phyloP scores from a whole-genome alignment of 2,888 invertebrate species.

The Leucophenga montana region DNA sequence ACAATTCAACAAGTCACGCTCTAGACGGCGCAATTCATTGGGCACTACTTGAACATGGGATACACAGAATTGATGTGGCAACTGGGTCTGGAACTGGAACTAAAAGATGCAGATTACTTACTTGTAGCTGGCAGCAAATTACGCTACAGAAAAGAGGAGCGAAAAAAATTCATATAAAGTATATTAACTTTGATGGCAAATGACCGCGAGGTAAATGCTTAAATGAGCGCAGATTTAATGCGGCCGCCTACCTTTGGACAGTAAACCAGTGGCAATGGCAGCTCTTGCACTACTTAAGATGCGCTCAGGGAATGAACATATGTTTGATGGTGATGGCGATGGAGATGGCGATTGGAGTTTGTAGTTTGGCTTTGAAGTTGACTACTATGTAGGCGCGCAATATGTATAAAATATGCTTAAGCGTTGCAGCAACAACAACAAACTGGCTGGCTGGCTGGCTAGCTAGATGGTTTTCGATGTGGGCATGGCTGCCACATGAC shows the following conservation, averaged over 20 bases:
- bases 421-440: neutral
- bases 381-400: constrained; percentile 1
- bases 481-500: constrained; percentile 57
- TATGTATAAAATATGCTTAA: neutral
- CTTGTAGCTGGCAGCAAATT: constrained; percentile 36
- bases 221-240: constrained; percentile 16
- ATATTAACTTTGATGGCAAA: constrained; percentile 62
- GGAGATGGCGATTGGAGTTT: neutral
- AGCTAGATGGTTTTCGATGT: constrained; percentile 18
- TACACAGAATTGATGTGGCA: constrained; percentile 40
- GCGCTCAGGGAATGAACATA: constrained; percentile 45
- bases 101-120: constrained; percentile 56
- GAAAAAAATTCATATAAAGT: constrained; percentile 52
- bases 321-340: constrained; percentile 52
- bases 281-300: constrained; percentile 9
- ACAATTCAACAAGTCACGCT: constrained; percentile 42
- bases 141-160: constrained; percentile 30
- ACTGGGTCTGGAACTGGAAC: too few species aligned
- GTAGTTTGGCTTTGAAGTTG: neutral
- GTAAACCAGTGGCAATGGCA: neutral
- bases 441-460: neutral
- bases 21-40: constrained; percentile 2
- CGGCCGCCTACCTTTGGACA: neutral
- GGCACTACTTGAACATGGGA: constrained; percentile 32
- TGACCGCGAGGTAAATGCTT: constrained; percentile 49